Percentiles rank a stretch among this genome's conserved stretches.
Conservation (phyloP, 2,113 vertebrate genomes). For the Chaetura pelagica region DNA sequence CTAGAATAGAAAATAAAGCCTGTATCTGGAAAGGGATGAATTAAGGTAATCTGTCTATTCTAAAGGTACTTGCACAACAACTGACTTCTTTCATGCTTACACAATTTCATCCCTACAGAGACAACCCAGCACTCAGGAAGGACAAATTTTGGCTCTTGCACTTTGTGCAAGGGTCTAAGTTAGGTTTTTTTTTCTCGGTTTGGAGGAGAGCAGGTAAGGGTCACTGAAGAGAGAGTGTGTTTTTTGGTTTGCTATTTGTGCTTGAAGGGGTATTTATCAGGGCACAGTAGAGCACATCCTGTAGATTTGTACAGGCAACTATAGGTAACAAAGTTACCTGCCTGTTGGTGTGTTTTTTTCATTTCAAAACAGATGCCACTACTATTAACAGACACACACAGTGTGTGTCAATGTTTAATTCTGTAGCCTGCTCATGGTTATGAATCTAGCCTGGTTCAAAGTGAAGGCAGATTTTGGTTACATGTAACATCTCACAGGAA, state of each 20-base stretch:
- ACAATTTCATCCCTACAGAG: not conserved
- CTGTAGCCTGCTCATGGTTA: not conserved
- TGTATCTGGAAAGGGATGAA: not conserved
- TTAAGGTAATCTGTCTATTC: not conserved
- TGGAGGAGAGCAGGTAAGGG: not conserved
- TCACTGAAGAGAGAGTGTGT: not conserved
- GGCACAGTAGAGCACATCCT: not conserved
- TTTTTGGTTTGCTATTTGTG: not conserved
- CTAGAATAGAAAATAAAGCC: not conserved
- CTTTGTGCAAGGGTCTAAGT: not conserved
- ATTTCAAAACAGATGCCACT: not conserved
- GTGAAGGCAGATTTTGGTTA: not conserved
- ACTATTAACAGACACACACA: not conserved
- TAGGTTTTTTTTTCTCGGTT: not conserved
- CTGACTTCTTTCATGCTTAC: not conserved
- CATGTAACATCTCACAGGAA: not conserved
- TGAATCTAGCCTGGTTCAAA: not conserved
- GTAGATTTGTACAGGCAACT: not conserved
- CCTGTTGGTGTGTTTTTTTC: not conserved
- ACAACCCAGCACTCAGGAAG: not conserved
- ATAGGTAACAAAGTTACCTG: not conserved
- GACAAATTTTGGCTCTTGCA: not conserved
- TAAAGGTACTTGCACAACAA: not conserved
- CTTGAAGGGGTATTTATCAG: not conserved
- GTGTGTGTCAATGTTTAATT: not conserved